phyloP scores from a whole-genome alignment of 2,888 invertebrate genomes.

The Dryococelus australis region DNA sequence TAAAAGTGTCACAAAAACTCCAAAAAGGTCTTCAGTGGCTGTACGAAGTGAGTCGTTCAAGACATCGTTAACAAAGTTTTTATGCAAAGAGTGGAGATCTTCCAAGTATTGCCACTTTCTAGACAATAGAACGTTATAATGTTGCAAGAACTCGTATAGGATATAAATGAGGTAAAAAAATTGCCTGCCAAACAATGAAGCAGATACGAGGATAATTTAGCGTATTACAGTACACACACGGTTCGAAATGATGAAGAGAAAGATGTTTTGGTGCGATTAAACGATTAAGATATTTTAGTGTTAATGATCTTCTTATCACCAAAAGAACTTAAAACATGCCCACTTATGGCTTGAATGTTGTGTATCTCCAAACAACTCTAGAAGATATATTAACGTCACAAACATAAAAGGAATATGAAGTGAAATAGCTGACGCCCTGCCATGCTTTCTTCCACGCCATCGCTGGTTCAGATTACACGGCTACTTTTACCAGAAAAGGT shows the following conservation, averaged over 20 bases:
- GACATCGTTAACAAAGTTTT: slow-evolving; percentile 4
- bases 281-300: slow-evolving; percentile 13
- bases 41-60: neutral
- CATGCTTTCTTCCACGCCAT: neutral
- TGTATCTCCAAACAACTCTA: slow-evolving; percentile 3
- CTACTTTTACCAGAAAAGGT: neutral
- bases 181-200: slow-evolving; percentile 19
- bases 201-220: slow-evolving; percentile 6
- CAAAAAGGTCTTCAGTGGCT: neutral
- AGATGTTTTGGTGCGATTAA: neutral
- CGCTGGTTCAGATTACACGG: neutral
- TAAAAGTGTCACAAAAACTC: slow-evolving; percentile 21
- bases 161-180: neutral
- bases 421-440: neutral
- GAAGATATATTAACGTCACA: slow-evolving; percentile 11
- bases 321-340: neutral
- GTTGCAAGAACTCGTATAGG: slow-evolving; percentile 1
- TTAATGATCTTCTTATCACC: slow-evolving; percentile 21
- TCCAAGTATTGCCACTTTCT: slow-evolving; percentile 19
- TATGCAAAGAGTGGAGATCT: neutral
- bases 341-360: neutral
- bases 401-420: neutral
- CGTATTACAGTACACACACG: slow-evolving; percentile 1
- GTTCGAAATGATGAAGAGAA: neutral
- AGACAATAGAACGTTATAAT: neutral